These are phyloP conservation scores for Brachionus paranguensis DNA, from an alignment of 1,140 invertebrate genomes.

Conservation along the genomic window DNA sequence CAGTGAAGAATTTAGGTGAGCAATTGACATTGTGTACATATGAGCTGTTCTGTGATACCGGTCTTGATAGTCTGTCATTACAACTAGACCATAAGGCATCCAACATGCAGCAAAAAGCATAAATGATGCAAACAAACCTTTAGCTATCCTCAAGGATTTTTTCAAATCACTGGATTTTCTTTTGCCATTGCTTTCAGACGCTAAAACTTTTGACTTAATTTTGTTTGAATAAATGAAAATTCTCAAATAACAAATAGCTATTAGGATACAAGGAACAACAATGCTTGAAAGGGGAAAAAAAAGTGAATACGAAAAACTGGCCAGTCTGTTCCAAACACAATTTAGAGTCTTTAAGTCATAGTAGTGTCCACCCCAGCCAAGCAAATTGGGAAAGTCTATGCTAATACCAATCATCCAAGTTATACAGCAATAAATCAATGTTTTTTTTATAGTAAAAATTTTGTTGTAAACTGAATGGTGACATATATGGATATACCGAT, in stretches of 20 bases:
- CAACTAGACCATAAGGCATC: conserved; percentile 37
- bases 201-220: not conserved
- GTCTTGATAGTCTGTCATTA: conserved; percentile 36
- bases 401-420: conserved; percentile 43
- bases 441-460: conserved; percentile 44
- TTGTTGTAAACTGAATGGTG: conserved; percentile 43
- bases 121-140: conserved; percentile 33
- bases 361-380: conserved; percentile 45
- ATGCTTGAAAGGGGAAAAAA: conserved; percentile 40
- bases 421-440: conserved; percentile 41
- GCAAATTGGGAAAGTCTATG: conserved; percentile 42
- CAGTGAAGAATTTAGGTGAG: conserved; percentile 44
- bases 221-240: not conserved
- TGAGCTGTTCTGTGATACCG: conserved; percentile 35
- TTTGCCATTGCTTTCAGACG: not conserved
- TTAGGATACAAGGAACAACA: conserved; percentile 11
- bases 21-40: conserved; percentile 43
- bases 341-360: conserved; percentile 47
- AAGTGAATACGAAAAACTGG: conserved; percentile 45
- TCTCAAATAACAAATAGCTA: not conserved
- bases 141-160: conserved; percentile 21
- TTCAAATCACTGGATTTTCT: not conserved
- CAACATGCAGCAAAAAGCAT: conserved; percentile 14
- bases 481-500: conserved; percentile 46
- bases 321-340: conserved; percentile 48